A percentile compares a stretch with the other conserved stretches of the same genome.
These are phyloP conservation scores for Aspidiotus destructor DNA, from an alignment of 2,888 invertebrate species.

Conservation along the genomic window DNA sequence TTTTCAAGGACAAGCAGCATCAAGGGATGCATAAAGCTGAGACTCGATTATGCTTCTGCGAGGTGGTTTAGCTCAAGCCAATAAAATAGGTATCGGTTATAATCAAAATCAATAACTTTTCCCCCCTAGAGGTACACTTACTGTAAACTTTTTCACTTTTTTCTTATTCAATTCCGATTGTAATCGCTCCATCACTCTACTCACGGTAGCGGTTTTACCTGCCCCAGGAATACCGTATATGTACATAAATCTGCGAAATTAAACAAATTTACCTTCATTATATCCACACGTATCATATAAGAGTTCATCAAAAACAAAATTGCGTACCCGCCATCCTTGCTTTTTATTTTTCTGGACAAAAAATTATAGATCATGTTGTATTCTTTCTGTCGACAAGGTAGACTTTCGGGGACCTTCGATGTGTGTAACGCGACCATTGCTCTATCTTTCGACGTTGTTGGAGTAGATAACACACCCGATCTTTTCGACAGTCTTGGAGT, in stretches of 20 bases:
- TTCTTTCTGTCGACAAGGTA: conserved; percentile 73
- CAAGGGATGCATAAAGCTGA: too few relatives aligned
- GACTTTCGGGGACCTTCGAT: conserved; percentile 61
- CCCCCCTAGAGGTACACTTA: not conserved
- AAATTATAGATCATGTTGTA: conserved; percentile 66
- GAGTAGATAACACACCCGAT: conserved; percentile 31
- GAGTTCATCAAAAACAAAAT: not conserved
- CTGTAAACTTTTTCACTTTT: conserved; percentile 6
- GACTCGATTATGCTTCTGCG: too few relatives aligned
- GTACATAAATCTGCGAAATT: conserved; percentile 67
- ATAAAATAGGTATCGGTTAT: too few relatives aligned
- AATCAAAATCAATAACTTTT: too few relatives aligned
- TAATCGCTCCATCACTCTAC: conserved; percentile 67
- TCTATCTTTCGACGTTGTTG: conserved; percentile 41
- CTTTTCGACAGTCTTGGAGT: not conserved
- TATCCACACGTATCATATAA: not conserved
- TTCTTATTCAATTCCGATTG: conserved; percentile 44
- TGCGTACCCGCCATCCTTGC: conserved; percentile 62
- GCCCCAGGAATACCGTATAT: conserved; percentile 95
- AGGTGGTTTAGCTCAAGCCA: too few relatives aligned
- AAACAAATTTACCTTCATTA: conserved; percentile 29
- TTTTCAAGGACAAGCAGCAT: too few relatives aligned
- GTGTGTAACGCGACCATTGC: conserved; percentile 59
- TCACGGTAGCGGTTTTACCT: conserved; percentile 94
- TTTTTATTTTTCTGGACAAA: conserved; percentile 59